These are phyloP conservation scores for Rafetus swinhoei DNA, from an alignment of 2,113 vertebrate genomes.

Conservation along the genomic window DNA sequence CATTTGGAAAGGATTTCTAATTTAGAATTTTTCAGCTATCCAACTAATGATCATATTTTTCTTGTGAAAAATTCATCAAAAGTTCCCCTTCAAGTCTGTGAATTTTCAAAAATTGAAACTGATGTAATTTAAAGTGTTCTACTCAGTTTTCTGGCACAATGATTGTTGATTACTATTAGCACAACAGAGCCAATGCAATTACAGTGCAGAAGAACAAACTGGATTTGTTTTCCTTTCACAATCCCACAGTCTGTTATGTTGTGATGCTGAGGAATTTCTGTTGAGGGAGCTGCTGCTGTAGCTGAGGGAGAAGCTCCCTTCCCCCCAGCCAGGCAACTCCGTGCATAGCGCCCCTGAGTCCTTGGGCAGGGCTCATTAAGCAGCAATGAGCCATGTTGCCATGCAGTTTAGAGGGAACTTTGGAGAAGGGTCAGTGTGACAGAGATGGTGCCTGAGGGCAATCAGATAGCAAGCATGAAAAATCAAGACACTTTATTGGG, in stretches of 20 bases:
- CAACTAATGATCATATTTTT: constrained; percentile 8
- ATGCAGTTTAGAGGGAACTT: not conserved
- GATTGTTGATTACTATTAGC: not conserved
- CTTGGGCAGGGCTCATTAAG: too few species aligned
- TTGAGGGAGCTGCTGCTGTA: too few species aligned
- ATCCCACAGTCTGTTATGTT: not conserved
- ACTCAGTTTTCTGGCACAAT: too few species aligned
- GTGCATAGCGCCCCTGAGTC: too few species aligned
- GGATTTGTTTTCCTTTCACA: not conserved
- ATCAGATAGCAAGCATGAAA: too few species aligned
- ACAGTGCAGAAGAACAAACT: not conserved
- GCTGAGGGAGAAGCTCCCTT: too few species aligned
- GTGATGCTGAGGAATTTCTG: not conserved
- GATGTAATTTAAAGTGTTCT: too few species aligned
- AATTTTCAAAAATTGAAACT: not conserved
- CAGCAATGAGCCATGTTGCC: too few species aligned
- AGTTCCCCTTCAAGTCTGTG: not conserved
- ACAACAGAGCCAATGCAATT: not conserved
- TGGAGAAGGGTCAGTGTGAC: not conserved
- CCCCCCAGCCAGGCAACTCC: too few species aligned
- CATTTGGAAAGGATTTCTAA: not conserved
- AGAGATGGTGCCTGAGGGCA: not conserved
- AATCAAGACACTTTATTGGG: too few species aligned
- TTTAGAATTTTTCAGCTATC: not conserved
- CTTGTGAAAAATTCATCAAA: not conserved